A percentile compares a stretch with the other conserved stretches of the same genome.
These are phyloP conservation scores for Cistogaster globosa DNA, from an alignment of 2,888 invertebrate species.

Conservation along the genomic window DNA sequence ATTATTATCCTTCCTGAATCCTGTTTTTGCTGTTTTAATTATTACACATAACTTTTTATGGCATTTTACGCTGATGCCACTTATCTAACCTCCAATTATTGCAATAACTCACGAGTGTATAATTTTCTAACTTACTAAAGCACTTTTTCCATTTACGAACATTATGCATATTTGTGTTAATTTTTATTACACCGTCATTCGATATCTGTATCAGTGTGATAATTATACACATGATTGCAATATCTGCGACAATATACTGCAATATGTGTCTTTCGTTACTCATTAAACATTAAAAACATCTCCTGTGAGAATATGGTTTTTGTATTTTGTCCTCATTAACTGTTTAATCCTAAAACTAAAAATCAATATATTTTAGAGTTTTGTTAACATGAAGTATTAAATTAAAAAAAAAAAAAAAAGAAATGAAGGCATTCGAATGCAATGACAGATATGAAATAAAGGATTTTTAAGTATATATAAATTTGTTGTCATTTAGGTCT, in stretches of 20 bases:
- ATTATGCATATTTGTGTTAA: slow-evolving; percentile 34
- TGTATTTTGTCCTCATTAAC: neutral
- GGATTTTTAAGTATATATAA: no score
- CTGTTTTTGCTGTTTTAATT: slow-evolving; percentile 39
- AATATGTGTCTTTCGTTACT: slow-evolving; percentile 6
- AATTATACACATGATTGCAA: slow-evolving; percentile 28
- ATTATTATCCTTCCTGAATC: slow-evolving; percentile 34
- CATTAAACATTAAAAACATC: slow-evolving; percentile 28
- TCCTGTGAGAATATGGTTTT: neutral
- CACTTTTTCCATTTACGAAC: neutral
- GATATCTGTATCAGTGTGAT: slow-evolving; percentile 21
- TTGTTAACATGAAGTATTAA: no score
- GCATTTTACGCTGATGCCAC: slow-evolving; percentile 49
- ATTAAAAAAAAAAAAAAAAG: no score
- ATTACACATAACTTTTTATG: slow-evolving; percentile 43
- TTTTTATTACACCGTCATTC: slow-evolving; percentile 42
- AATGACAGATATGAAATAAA: no score
- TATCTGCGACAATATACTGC: neutral
- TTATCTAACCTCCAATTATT: slow-evolving; percentile 57
- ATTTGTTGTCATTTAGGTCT: no score
- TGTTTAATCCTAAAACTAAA: neutral
- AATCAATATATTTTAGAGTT: no score
- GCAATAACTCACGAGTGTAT: slow-evolving; percentile 24
- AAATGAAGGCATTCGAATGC: no score
- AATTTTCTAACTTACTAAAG: neutral